A percentile compares a stretch with the other conserved stretches of the same genome.
Conservation (phyloP, 2,888 invertebrate genomes). For the Drosophila neotestacea region DNA sequence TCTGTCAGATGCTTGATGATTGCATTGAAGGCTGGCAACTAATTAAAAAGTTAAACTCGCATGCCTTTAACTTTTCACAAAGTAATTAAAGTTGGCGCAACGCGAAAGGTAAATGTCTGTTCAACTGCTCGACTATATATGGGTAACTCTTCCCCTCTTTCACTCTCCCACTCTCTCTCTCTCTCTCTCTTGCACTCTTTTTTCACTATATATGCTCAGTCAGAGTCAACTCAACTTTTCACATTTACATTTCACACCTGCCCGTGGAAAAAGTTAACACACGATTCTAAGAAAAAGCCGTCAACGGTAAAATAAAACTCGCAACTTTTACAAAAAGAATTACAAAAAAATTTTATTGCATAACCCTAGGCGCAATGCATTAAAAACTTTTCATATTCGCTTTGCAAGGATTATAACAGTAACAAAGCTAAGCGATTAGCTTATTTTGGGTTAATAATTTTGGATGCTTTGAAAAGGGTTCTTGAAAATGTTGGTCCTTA, state of each 20-base stretch:
- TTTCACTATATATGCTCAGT: constrained; percentile 9
- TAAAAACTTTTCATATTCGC: constrained; percentile 39
- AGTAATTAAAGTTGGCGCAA: constrained; percentile 76
- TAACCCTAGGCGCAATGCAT: constrained; percentile 44
- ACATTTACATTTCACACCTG: constrained; percentile 78
- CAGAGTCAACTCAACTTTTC: constrained; percentile 58
- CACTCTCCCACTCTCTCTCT: neutral
- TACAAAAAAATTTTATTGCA: constrained; percentile 50
- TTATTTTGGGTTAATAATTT: neutral
- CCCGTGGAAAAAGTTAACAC: constrained; percentile 66
- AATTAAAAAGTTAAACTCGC: constrained; percentile 77
- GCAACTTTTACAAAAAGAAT: constrained; percentile 28
- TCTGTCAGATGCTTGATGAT: constrained; percentile 49
- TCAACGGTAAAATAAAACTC: constrained; percentile 38
- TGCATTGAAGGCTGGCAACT: constrained; percentile 73
- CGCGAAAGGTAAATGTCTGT: constrained; percentile 60
- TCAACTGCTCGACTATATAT: constrained; percentile 19
- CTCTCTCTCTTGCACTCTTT: neutral
- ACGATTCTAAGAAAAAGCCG: constrained; percentile 47
- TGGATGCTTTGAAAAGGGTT: neutral
- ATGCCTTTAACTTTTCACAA: constrained; percentile 75
- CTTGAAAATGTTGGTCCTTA: neutral
- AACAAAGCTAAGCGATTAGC: constrained; percentile 9
- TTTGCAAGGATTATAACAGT: constrained; percentile 15
- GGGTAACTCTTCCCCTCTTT: neutral